These are phyloP conservation scores for Meta bourneti DNA, from an alignment of 2,888 invertebrate species.

Conservation along the genomic window DNA sequence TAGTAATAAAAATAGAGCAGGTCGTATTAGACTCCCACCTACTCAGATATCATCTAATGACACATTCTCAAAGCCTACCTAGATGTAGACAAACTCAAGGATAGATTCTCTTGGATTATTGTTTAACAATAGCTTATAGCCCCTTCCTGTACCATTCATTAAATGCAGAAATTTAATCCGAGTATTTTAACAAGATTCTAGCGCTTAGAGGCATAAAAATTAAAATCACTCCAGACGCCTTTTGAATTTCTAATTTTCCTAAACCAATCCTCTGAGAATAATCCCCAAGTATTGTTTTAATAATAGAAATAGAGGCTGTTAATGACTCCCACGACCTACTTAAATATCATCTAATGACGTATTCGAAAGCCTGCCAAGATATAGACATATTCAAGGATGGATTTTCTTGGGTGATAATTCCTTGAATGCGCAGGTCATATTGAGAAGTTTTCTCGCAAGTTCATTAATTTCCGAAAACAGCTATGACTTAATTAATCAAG, in stretches of 20 bases:
- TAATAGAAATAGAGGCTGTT: not conserved
- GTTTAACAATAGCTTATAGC: too few relatives aligned
- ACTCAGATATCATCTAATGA: constrained; percentile 12
- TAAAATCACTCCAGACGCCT: not conserved
- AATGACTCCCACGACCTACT: not conserved
- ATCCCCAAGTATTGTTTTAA: not conserved
- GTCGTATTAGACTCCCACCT: not conserved
- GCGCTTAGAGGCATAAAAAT: not conserved
- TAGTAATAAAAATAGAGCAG: too few relatives aligned
- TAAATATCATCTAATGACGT: constrained; percentile 26
- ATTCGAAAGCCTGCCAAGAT: not conserved
- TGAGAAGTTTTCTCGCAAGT: constrained; percentile 8
- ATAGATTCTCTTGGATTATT: constrained; percentile 14
- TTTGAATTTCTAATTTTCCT: not conserved
- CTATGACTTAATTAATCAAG: constrained; percentile 75
- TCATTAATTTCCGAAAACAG: constrained; percentile 59
- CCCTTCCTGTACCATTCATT: too few relatives aligned
- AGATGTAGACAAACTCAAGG: not conserved
- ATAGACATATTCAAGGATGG: constrained; percentile 3
- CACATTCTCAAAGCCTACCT: not conserved
- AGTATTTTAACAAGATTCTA: too few relatives aligned
- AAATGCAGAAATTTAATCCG: too few relatives aligned
- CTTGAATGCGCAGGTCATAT: not conserved
- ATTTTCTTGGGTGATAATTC: constrained; percentile 33
- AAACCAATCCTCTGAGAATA: not conserved